These are phyloP conservation scores for Rhinopithecus roxellana DNA, from an alignment of 2,113 vertebrate genomes.

Conservation along the genomic window DNA sequence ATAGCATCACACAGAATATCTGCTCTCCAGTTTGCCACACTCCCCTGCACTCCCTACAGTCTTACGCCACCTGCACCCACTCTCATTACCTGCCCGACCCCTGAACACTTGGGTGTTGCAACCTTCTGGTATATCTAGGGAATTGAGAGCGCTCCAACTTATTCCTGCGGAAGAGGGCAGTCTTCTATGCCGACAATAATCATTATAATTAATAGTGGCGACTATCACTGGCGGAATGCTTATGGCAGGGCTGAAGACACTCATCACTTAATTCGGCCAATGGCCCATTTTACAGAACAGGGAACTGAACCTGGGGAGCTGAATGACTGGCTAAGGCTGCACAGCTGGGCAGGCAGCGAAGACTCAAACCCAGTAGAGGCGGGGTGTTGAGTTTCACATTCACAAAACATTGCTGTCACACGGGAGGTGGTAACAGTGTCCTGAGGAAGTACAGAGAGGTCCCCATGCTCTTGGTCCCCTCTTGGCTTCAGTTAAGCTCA, in stretches of 20 bases:
- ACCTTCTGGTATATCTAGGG: not conserved
- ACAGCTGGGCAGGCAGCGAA: not conserved
- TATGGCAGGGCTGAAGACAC: not conserved
- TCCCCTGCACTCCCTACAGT: not conserved
- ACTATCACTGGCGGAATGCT: not conserved
- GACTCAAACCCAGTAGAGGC: not conserved
- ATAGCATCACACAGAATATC: rapidly evolving
- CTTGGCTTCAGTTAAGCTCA: not conserved
- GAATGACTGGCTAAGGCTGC: too few species aligned
- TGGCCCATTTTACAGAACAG: not conserved
- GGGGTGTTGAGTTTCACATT: not conserved
- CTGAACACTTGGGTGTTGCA: not conserved
- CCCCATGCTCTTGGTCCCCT: rapidly evolving
- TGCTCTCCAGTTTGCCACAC: not conserved
- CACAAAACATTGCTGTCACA: rapidly evolving
- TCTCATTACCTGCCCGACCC: not conserved
- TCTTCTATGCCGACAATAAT: rapidly evolving
- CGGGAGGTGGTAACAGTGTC: too few species aligned
- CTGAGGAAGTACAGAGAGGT: not conserved
- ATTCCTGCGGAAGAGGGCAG: not conserved
- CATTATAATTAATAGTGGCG: not conserved
- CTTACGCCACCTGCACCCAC: rapidly evolving
- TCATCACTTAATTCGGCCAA: not conserved
- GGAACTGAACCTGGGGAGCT: not conserved
- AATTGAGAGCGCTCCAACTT: not conserved